Conservation (phyloP, 2,113 vertebrate species). For the rabbit (Oryctolagus cuniculus) region DNA sequence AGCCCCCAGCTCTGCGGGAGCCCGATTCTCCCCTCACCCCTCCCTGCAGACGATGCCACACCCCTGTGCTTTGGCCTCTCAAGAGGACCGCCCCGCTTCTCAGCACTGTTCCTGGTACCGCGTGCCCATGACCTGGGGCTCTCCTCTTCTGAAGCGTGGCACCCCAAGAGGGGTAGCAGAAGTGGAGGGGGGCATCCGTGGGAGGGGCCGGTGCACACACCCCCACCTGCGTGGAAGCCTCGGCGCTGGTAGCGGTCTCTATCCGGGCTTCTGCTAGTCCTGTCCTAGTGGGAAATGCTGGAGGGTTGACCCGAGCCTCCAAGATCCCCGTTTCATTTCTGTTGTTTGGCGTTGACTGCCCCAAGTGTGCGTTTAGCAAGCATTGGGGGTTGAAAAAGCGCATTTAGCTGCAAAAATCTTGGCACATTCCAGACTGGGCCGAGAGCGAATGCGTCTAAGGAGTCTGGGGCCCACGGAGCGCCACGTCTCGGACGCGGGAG, state of each 20-base stretch:
- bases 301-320: accelerated
- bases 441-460: not conserved
- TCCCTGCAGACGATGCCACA: too few species aligned
- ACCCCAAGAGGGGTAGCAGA: not conserved
- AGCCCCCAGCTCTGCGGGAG: not conserved
- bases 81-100: not conserved
- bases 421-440: not conserved
- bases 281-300: accelerated
- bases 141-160: accelerated
- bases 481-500: not conserved
- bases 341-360: not conserved
- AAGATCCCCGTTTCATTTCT: not conserved
- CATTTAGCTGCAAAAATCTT: not conserved
- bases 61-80: not conserved
- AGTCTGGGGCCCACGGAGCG: accelerated
- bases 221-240: accelerated
- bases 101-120: not conserved
- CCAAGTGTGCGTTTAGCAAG: not conserved
- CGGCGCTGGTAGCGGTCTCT: accelerated
- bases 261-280: accelerated
- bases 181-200: too few species aligned
- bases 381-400: not conserved
- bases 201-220: not conserved
- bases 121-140: accelerated
- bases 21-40: too few species aligned